Percentiles rank a stretch among this genome's conserved stretches.
Conservation (phyloP, 2,113 vertebrate genomes). For the Melanostigma gelatinosum region DNA sequence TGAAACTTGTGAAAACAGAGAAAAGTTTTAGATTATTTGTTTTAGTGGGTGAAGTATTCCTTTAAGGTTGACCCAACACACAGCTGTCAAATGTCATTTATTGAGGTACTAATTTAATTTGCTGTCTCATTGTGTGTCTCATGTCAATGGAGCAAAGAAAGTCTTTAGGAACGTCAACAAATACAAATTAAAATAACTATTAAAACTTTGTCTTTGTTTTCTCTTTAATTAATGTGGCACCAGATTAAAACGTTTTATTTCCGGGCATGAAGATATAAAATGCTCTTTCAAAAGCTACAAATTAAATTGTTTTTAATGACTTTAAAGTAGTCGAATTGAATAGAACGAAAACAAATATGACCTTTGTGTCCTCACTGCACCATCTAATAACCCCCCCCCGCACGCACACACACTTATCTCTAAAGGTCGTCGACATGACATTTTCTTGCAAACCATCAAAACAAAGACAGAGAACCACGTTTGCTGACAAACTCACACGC, state of each 20-base stretch:
- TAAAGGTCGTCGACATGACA: background rate
- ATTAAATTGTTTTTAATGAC: background rate
- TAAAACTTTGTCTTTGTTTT: background rate
- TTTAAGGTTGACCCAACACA: background rate
- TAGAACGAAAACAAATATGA: background rate
- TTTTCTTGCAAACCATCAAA: background rate
- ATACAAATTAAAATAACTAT: background rate
- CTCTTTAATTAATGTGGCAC: background rate
- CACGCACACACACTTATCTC: background rate
- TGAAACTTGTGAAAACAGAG: too few relatives aligned
- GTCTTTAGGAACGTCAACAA: background rate
- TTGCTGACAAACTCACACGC: background rate
- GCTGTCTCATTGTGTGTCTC: too few relatives aligned
- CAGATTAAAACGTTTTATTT: background rate
- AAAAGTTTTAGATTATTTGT: too few relatives aligned
- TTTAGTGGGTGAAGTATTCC: background rate
- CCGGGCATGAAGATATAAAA: background rate
- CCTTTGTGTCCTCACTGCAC: background rate
- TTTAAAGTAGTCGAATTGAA: background rate
- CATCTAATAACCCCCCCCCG: too few relatives aligned
- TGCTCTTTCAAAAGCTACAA: background rate
- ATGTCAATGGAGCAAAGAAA: background rate
- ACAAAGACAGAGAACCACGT: background rate
- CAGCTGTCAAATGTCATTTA: too few relatives aligned
- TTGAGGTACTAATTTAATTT: background rate